These are phyloP conservation scores for Lochmaea capreae DNA, from an alignment of 2,888 invertebrate species.

Conservation along the genomic window DNA sequence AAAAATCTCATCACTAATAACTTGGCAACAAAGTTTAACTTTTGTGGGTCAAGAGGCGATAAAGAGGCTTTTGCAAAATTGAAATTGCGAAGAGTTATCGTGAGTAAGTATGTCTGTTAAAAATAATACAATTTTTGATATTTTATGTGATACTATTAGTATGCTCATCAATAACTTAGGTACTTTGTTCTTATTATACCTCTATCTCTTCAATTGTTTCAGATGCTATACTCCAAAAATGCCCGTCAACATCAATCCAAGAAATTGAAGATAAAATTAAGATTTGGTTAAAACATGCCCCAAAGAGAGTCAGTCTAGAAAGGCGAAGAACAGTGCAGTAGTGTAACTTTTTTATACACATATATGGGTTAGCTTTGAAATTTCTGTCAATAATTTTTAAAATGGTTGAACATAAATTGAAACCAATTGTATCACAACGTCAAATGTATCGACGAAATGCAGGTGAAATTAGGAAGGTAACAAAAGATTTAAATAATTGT, in stretches of 20 bases:
- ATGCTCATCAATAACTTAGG: not conserved
- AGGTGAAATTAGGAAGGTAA: constrained; percentile 4
- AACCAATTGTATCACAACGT: constrained; percentile 18
- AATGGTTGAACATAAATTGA: constrained; percentile 21
- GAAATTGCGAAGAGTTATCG: constrained; percentile 17
- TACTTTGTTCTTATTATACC: not conserved
- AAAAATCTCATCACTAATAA: constrained; percentile 23
- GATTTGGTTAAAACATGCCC: constrained; percentile 17
- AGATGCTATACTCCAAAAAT: too few species aligned
- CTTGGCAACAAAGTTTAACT: constrained; percentile 9
- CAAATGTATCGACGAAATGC: constrained; percentile 23
- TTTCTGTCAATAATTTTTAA: constrained; percentile 10
- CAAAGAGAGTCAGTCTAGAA: constrained; percentile 20
- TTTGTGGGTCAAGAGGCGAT: constrained; percentile 21
- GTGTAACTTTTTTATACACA: constrained; percentile 18
- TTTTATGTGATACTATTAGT: not conserved
- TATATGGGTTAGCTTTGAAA: constrained; percentile 12
- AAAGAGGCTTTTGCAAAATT: constrained; percentile 20
- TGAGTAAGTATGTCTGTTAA: constrained; percentile 11
- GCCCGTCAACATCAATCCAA: too few species aligned
- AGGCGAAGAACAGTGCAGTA: constrained; percentile 24
- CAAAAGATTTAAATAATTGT: constrained; percentile 19
- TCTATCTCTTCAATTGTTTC: too few species aligned
- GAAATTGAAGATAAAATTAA: too few species aligned
- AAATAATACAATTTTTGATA: constrained; percentile 9